These are phyloP conservation scores for Potorous gilbertii DNA, from an alignment of 2,797 vertebrate genomes.

Conservation along the genomic window DNA sequence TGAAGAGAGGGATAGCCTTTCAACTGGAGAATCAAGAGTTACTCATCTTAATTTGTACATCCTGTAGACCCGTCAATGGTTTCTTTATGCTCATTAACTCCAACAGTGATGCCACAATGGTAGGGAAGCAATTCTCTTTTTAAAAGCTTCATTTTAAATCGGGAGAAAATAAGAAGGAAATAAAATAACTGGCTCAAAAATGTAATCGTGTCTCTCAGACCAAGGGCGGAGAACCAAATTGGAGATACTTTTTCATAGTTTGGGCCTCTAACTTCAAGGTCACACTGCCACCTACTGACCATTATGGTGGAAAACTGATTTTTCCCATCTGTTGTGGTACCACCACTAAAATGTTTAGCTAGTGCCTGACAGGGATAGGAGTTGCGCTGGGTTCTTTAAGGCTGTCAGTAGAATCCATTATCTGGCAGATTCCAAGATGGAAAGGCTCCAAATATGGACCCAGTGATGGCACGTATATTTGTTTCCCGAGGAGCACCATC, in stretches of 20 bases:
- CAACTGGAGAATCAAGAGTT: slow-evolving; percentile 3
- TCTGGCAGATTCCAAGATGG: not conserved
- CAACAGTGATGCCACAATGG: slow-evolving; percentile 31
- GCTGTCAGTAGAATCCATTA: not conserved
- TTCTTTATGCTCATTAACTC: slow-evolving; percentile 50
- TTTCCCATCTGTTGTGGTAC: not conserved
- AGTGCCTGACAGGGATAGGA: not conserved
- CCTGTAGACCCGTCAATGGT: slow-evolving; percentile 18
- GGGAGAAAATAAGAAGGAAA: slow-evolving; percentile 46
- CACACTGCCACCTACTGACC: slow-evolving; percentile 71
- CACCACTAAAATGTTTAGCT: not conserved
- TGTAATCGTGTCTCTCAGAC: not conserved
- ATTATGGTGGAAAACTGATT: slow-evolving; percentile 12
- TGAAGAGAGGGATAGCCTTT: not conserved
- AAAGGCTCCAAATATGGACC: not conserved
- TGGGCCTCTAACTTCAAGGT: slow-evolving; percentile 59
- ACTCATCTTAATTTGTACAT: slow-evolving; percentile 19
- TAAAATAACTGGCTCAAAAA: slow-evolving; percentile 54
- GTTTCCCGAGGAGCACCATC: no score
- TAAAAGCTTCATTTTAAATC: slow-evolving; percentile 16
- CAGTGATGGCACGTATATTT: no score
- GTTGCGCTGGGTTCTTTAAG: not conserved
- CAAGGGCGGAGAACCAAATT: slow-evolving; percentile 50
- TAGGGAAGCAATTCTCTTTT: slow-evolving; percentile 32
- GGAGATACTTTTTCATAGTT: not conserved